A percentile compares a stretch with the other conserved stretches of the same genome.
phyloP scores from a whole-genome alignment of 2,888 invertebrate species.

The Polietes domitor region DNA sequence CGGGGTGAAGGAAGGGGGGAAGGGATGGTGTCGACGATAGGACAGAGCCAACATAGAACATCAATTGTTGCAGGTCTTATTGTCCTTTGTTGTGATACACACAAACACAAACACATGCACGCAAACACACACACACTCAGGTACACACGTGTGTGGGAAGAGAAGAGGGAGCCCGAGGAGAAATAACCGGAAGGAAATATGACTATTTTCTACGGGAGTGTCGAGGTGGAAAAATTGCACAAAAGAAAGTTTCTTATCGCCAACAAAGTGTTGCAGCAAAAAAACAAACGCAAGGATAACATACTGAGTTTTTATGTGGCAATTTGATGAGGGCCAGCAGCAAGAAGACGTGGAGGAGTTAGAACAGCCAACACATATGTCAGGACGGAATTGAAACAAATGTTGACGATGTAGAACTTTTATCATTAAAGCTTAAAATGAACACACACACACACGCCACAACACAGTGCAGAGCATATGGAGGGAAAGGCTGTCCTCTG shows the following conservation, averaged over 20 bases:
- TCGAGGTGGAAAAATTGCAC: conserved; percentile 17
- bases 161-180: no score
- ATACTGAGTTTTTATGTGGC: conserved; percentile 10
- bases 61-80: conserved; percentile 19
- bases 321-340: conserved; percentile 28
- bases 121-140: neutral
- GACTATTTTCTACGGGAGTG: neutral
- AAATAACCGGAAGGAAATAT: conserved; percentile 1
- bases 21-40: neutral
- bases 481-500: no score
- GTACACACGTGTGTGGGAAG: no score
- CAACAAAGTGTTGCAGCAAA: conserved; percentile 24
- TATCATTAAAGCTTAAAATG: conserved; percentile 45
- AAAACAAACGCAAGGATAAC: conserved; percentile 23
- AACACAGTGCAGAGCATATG: no score
- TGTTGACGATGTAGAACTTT: conserved; percentile 52
- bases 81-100: neutral
- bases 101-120: neutral
- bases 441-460: neutral
- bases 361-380: conserved; percentile 35
- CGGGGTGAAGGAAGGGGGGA: no score
- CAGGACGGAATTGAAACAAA: conserved; percentile 39
- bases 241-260: conserved; percentile 37
- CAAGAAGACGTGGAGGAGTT: neutral
- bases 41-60: neutral